A percentile compares a stretch with the other conserved stretches of the same genome.
Conservation (phyloP, 2,888 invertebrate genomes). For the Augiades crinisus region DNA sequence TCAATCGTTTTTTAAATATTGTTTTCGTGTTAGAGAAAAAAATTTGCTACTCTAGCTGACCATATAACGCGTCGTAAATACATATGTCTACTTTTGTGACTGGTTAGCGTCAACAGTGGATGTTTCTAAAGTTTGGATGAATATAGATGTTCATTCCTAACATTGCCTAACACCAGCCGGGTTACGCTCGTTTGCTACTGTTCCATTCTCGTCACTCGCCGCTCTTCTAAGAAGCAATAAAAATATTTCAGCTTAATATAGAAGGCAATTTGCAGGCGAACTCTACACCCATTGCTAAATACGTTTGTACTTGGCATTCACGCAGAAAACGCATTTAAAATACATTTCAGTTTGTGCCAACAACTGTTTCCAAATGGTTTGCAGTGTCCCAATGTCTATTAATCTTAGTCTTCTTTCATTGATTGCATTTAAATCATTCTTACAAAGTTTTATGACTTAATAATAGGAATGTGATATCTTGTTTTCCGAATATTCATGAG, state of each 20-base stretch:
- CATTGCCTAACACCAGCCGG: too few species aligned
- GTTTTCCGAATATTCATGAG: not conserved
- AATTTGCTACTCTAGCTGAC: too few species aligned
- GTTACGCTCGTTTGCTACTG: too few species aligned
- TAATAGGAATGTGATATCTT: not conserved
- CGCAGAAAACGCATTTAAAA: constrained; percentile 14
- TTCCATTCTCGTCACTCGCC: too few species aligned
- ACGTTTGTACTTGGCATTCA: constrained; percentile 7
- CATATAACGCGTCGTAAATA: too few species aligned
- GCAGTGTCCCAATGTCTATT: not conserved
- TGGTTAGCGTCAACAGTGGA: too few species aligned
- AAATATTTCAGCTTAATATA: not conserved
- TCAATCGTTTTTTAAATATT: too few species aligned
- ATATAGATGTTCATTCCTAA: too few species aligned
- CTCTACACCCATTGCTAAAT: constrained; percentile 1
- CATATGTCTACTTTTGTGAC: too few species aligned
- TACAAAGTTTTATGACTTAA: not conserved
- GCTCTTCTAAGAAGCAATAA: not conserved
- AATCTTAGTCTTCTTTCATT: not conserved
- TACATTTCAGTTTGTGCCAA: constrained; percentile 10
- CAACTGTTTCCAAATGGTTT: constrained; percentile 6
- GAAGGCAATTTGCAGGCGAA: not conserved
- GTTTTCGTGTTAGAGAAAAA: too few species aligned
- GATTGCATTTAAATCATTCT: not conserved
- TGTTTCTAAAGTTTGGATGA: too few species aligned